Percentiles rank a stretch among this genome's conserved stretches.
phyloP scores from a whole-genome alignment of 2,797 vertebrate genomes.

The Squalus acanthias region DNA sequence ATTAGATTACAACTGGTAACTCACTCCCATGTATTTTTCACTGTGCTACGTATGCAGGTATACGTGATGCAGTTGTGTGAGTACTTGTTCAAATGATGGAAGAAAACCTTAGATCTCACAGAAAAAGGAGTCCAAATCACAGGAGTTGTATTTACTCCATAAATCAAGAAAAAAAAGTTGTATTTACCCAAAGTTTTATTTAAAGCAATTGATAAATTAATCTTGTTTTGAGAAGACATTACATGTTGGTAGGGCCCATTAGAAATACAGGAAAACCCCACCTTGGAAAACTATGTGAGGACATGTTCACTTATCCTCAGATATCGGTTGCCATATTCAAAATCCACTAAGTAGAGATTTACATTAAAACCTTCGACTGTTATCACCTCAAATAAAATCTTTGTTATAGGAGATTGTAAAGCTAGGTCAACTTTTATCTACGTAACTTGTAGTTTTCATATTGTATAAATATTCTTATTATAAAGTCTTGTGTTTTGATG shows the following conservation, averaged over 20 bases:
- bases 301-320: neutral
- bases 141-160: neutral
- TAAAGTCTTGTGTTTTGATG: neutral
- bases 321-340: neutral
- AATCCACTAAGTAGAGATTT: neutral
- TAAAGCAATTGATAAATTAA: neutral
- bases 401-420: neutral
- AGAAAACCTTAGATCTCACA: neutral
- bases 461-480: neutral
- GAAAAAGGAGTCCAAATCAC: neutral
- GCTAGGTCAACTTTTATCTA: neutral
- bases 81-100: neutral
- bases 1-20: neutral
- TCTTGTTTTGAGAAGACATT: neutral
- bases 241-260: neutral
- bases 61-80: neutral
- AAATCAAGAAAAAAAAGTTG: neutral
- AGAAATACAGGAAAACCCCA: neutral
- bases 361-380: neutral
- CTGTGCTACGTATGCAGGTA: neutral
- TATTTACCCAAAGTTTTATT: neutral
- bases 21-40: neutral
- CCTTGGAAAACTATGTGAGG: neutral
- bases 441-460: neutral
- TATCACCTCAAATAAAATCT: neutral